Evolutionary conservation across 2,888 invertebrate species (phyloP).

Genomic region (Pseudococcus longispinus): DNA sequence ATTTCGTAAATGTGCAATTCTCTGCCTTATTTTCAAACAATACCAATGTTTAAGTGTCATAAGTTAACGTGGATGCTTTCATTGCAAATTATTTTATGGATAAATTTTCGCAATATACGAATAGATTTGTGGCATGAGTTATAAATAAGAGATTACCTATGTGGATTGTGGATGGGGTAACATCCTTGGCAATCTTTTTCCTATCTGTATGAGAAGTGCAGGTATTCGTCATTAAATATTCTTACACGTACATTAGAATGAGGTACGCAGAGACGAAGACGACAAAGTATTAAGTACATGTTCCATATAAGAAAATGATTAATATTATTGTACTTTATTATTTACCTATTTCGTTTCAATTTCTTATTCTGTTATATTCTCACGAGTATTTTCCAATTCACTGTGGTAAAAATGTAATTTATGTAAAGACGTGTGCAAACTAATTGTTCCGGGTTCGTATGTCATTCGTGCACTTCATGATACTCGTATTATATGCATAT

Average conservation of each 20-base stretch:
- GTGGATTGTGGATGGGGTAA: neutral
- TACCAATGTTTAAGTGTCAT: neutral
- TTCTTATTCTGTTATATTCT: neutral
- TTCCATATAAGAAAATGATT: conserved; percentile 18
- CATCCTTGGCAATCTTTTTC: conserved; percentile 22
- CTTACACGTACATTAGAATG: neutral
- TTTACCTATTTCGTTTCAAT: neutral
- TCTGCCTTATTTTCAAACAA: neutral
- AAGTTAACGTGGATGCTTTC: no score
- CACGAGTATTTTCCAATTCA: neutral
- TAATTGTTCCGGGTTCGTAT: conserved; percentile 38
- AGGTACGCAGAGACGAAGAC: neutral
- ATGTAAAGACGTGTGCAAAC: conserved; percentile 10
- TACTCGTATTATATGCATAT: neutral
- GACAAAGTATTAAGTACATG: neutral
- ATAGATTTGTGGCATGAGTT: neutral
- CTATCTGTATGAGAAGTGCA: neutral
- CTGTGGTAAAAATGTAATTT: neutral
- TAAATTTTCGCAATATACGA: neutral
- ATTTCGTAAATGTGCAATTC: neutral
- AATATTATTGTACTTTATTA: neutral
- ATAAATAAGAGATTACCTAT: neutral
- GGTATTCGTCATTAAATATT: neutral
- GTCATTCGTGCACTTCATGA: neutral
- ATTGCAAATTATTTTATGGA: no score